Percentiles rank a stretch among this genome's conserved stretches.
Evolutionary conservation across 1,140 invertebrate genomes (phyloP).

Genomic region (Colletes gigas): DNA sequence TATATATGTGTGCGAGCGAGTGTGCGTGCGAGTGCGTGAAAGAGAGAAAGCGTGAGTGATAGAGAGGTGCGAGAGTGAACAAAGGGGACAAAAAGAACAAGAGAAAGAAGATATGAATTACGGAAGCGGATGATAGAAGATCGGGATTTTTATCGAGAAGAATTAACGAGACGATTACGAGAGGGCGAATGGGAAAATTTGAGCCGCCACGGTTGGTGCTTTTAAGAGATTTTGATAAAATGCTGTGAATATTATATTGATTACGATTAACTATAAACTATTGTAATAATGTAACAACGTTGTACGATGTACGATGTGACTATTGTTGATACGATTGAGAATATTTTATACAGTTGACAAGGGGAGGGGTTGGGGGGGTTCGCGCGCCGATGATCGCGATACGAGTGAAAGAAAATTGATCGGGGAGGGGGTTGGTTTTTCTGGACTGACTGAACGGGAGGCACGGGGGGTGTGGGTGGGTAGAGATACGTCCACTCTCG

Average conservation of each 20-base stretch:
- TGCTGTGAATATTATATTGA: conserved; percentile 81
- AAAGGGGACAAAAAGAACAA: conserved; percentile 27
- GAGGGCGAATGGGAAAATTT: conserved; percentile 49
- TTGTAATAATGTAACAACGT: conserved; percentile 79
- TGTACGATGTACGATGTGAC: conserved; percentile 79
- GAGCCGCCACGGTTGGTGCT: conserved; percentile 79
- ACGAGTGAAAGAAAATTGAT: background rate
- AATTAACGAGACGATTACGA: conserved; percentile 1
- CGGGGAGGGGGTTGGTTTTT: conserved; percentile 41
- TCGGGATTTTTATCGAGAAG: conserved; percentile 26
- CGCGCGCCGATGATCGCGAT: conserved; percentile 33
- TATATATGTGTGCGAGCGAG: conserved; percentile 24
- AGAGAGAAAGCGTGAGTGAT: conserved; percentile 49
- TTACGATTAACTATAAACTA: conserved; percentile 79
- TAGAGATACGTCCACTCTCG: conserved; percentile 34
- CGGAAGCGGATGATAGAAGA: conserved; percentile 27
- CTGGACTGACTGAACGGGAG: conserved; percentile 16
- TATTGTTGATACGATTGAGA: conserved; percentile 81
- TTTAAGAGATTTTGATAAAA: conserved; percentile 81
- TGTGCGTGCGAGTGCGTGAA: background rate
- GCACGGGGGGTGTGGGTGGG: conserved; percentile 14
- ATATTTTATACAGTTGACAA: conserved; percentile 81
- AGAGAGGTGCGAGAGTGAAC: conserved; percentile 25
- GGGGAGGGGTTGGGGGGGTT: conserved; percentile 36
- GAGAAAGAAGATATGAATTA: conserved; percentile 43